Evolutionary conservation across 2,113 vertebrate species (phyloP), one percentile per base, ranked within the genome.

Genomic region (Leucoraja erinaceus): DNA sequence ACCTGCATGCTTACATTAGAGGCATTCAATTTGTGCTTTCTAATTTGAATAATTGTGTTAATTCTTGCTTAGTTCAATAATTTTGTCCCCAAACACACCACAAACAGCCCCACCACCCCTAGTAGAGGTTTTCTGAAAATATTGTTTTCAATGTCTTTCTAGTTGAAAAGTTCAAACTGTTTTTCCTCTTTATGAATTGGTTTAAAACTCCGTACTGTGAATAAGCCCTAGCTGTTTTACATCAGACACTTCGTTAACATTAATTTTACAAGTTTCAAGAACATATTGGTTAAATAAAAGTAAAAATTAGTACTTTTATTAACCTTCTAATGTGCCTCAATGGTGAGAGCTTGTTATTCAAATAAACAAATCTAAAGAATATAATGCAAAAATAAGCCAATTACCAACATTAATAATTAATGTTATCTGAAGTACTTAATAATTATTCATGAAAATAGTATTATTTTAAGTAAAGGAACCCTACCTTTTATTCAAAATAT

Each of bases 91-190:
- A 91, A 91, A 91, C 68, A 10, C 18, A 72, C 70, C 70, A 72
- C 70, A 72, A 72, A 72, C 70, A 4, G 22, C 70, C 18, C 12
- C 0, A 18, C 68, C 2, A 47, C 38, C 33, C 59, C 22, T 33
- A 72, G 3, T 25, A 22, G 22, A 74, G 68, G 33, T 54, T 72
- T 72, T 54, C 16, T 38, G 70, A 47, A 90, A 90, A 91, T 33
- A 68, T 90, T 72, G 90, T 33, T 91, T 91, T 91, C 90, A 91
- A 91, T 72, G 38, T 91, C 66, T 54, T 91, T 91, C 68, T 91
- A 33, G 66, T 91, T 74, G 70, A 22, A n/a, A 91, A 74, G 90
- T 74, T 72, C 90, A 72, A 91, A 90, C 86, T 47, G 86, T 68
- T 90, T 90, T 90, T 72, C 31, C 68, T 91, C 86, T 68, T 5